Evolutionary conservation across 2,797 vertebrate genomes (phyloP), one percentile per base, ranked within the genome.

Genomic region (Dipus sagitta): DNA sequence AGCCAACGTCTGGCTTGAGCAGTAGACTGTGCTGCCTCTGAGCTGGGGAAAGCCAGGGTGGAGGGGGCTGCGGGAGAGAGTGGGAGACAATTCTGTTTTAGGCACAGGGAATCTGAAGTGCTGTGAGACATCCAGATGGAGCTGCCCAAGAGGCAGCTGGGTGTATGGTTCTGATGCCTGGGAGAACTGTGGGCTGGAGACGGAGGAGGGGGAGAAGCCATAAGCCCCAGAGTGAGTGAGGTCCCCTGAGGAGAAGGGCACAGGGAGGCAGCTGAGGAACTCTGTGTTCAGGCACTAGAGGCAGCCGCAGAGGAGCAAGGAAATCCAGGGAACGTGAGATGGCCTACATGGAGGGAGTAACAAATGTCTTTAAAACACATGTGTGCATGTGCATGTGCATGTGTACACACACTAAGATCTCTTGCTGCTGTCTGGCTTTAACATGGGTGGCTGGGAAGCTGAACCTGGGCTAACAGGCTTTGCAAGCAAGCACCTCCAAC

Each of bases 81-180:
- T 92, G 96, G 93, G 76, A 95, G 92, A 95, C 23, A 0, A 47
- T 83, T 94, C 91, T 84, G 90, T 94, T 96, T 94, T 86, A 67
- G 95, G 92, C 87, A 94, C 1, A 2, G 70, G 79, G 65, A 93
- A 71, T 74, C 77, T 74, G 93, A 93, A 90, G 92, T 82, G 86
- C 85, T 62, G 70, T 72, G 92, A 96, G 95, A 93, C 78, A 86
- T 68, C 85, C 95, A 92, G 95, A 95, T 94, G 91, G 95, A 85
- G 90, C 77, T 94, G 94, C 85, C 96, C 85, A 28, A 92, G 82
- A 95, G 90, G 93, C 74, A 91, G 92, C 95, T 88, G 94, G 74
- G 83, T 42, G 70, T 34, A 23, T 23, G 18, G 65, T 81, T 68
- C 58, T 42, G 78, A 85, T 6, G 21, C 80, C 83, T 38, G 4